These are phyloP conservation scores for Varroa destructor DNA, from an alignment of 1,140 invertebrate genomes.

Conservation along the genomic window DNA sequence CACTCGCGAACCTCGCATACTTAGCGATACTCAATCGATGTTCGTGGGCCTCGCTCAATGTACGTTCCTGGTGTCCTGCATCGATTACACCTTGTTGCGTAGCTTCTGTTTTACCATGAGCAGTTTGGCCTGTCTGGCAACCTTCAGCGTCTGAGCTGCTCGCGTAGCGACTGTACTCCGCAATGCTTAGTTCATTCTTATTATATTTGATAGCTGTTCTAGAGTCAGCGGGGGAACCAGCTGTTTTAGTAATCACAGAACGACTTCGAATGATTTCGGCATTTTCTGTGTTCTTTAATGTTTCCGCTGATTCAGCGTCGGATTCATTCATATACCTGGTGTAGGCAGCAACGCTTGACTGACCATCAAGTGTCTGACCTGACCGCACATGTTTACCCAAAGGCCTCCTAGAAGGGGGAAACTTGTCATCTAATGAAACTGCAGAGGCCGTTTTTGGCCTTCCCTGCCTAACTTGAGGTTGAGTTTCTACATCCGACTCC, in stretches of 20 bases:
- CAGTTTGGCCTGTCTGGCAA: neutral
- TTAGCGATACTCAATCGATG: conserved; percentile 21
- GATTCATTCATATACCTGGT: too few species aligned
- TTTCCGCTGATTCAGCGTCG: too few species aligned
- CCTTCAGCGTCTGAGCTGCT: neutral
- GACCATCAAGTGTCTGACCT: too few species aligned
- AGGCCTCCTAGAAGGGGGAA: too few species aligned
- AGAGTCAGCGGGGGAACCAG: neutral
- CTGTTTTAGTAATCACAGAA: too few species aligned
- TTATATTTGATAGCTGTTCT: neutral
- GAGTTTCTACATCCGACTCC: conserved; percentile 4
- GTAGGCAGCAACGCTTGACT: too few species aligned
- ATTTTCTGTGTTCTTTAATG: too few species aligned
- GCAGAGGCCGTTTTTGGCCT: too few species aligned
- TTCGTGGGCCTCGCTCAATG: neutral
- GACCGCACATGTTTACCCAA: too few species aligned
- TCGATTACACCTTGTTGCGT: neutral
- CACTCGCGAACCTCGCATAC: conserved; percentile 11
- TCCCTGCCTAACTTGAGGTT: too few species aligned
- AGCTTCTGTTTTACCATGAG: neutral
- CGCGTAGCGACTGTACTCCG: conserved; percentile 1
- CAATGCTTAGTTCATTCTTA: neutral
- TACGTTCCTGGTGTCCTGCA: neutral
- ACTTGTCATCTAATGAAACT: too few species aligned
- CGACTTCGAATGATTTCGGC: too few species aligned